A percentile compares a stretch with the other conserved stretches of the same genome.
Conservation (phyloP, 2,888 invertebrate species). For the Neoaliturus tenellus region DNA sequence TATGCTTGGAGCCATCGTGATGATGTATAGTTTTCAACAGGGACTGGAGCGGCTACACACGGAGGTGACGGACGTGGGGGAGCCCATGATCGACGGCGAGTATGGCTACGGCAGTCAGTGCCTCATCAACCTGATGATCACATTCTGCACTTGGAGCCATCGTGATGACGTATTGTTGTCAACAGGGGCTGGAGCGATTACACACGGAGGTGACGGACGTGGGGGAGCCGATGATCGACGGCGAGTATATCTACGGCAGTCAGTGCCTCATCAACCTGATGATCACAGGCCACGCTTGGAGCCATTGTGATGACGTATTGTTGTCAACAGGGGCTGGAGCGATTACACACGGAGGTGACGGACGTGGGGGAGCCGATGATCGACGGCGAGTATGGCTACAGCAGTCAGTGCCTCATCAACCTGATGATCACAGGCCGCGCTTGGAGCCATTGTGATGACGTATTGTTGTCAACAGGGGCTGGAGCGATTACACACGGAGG, state of each 20-base stretch:
- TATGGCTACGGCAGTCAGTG: constrained; percentile 96
- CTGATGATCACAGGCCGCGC: constrained; percentile 94
- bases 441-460: constrained; percentile 83
- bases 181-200: constrained; percentile 85
- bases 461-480: constrained; percentile 77
- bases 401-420: constrained; percentile 94
- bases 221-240: constrained; percentile 91
- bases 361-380: constrained; percentile 92
- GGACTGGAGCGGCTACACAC: constrained; percentile 85
- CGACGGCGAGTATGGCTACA: constrained; percentile 93
- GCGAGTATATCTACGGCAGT: constrained; percentile 93
- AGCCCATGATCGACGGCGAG: constrained; percentile 91
- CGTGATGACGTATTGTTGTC: background rate
- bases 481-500: constrained; percentile 85
- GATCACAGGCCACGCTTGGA: constrained; percentile 97
- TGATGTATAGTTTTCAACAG: no score
- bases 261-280: constrained; percentile 95
- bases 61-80: constrained; percentile 90
- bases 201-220: constrained; percentile 90
- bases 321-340: constrained; percentile 80
- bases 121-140: constrained; percentile 94
- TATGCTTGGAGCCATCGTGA: no score
- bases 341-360: constrained; percentile 87
- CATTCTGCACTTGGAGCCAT: no score
- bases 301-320: constrained; percentile 75